phyloP scores from a whole-genome alignment of 2,797 vertebrate species.

The Okamejei kenojei region DNA sequence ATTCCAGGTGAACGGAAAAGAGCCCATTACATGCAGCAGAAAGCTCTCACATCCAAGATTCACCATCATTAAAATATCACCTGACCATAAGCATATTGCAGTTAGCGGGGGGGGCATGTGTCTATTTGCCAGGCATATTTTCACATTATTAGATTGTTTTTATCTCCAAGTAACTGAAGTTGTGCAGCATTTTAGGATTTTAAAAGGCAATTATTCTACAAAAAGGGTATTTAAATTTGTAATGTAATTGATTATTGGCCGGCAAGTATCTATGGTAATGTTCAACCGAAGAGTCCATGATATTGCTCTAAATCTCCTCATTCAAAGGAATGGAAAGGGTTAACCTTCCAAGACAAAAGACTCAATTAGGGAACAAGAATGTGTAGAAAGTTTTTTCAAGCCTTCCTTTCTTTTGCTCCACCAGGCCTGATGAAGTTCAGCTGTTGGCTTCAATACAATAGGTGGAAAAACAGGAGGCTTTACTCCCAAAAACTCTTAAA shows the following conservation, averaged over 20 bases:
- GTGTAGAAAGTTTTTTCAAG: slow-evolving; percentile 6
- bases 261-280: not conserved
- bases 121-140: not conserved
- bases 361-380: not conserved
- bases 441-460: slow-evolving; percentile 55
- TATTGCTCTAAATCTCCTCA: not conserved
- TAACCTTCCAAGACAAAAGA: not conserved
- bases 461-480: slow-evolving; percentile 50
- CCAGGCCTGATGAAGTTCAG: slow-evolving; percentile 45
- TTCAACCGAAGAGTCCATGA: not conserved
- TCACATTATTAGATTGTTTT: not conserved
- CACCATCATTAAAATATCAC: not conserved
- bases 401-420: not conserved
- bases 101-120: not conserved
- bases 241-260: not conserved
- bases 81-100: not conserved
- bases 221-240: too few relatives aligned
- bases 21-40: not conserved
- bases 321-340: not conserved
- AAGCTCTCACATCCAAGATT: not conserved
- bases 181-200: too few relatives aligned
- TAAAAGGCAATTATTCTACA: too few relatives aligned
- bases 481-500: not conserved
- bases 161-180: too few relatives aligned
- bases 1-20: not conserved